Conservation (phyloP, 2,113 vertebrate genomes). For the Phylloscopus whistleri region DNA sequence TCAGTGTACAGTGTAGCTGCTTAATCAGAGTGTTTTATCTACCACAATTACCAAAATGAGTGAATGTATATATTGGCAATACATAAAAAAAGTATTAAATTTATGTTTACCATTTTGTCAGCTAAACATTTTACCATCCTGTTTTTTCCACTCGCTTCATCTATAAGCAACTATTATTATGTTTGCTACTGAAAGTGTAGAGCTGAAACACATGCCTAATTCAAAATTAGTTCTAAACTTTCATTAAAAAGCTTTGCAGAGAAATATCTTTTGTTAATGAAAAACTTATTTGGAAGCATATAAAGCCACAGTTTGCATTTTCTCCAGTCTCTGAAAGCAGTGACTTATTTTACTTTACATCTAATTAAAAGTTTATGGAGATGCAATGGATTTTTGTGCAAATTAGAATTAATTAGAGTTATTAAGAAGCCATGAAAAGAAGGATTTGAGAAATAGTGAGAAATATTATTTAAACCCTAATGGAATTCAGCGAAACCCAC, state of each 20-base stretch:
- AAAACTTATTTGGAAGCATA: slow-evolving; percentile 68
- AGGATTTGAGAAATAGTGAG: slow-evolving; percentile 84
- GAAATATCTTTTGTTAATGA: slow-evolving; percentile 63
- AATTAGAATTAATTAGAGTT: slow-evolving; percentile 86
- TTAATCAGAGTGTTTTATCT: slow-evolving; percentile 74
- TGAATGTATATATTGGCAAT: slow-evolving; percentile 67
- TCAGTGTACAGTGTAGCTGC: slow-evolving; percentile 61
- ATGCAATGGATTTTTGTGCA: slow-evolving; percentile 77
- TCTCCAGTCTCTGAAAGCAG: slow-evolving; percentile 66
- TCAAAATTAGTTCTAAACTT: slow-evolving; percentile 69
- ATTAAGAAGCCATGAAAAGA: slow-evolving; percentile 83
- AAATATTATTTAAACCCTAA: slow-evolving; percentile 88
- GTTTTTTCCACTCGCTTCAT: slow-evolving; percentile 57
- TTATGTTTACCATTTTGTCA: slow-evolving; percentile 59
- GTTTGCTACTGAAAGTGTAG: slow-evolving; percentile 64
- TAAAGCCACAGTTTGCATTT: slow-evolving; percentile 64
- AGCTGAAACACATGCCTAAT: slow-evolving; percentile 61
- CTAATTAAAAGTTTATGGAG: slow-evolving; percentile 84
- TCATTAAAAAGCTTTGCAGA: slow-evolving; percentile 63
- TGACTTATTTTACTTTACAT: slow-evolving; percentile 76
- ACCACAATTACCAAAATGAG: slow-evolving; percentile 69
- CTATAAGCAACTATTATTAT: slow-evolving; percentile 67
- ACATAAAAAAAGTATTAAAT: slow-evolving; percentile 61
- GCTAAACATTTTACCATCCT: slow-evolving; percentile 73
- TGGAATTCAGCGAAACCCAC: slow-evolving; percentile 85